Conservation (phyloP, 1,140 invertebrate genomes). For the Ostrea denselamellosa region DNA sequence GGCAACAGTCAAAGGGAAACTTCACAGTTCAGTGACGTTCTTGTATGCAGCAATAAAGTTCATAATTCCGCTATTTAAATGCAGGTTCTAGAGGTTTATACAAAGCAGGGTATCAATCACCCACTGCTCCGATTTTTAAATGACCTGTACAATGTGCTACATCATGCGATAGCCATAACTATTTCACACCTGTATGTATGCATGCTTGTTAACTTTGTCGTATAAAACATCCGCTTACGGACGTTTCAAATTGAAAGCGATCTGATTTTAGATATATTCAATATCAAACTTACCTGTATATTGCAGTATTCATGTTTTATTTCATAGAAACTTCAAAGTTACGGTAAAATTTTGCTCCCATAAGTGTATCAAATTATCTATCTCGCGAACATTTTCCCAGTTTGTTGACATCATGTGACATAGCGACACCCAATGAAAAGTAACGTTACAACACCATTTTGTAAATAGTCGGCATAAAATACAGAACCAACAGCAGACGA, state of each 20-base stretch:
- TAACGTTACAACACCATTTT: slow-evolving; percentile 29
- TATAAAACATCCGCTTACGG: not conserved
- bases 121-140: slow-evolving; percentile 35
- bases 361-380: slow-evolving; percentile 11
- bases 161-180: slow-evolving; percentile 1
- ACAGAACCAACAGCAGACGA: not conserved
- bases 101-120: slow-evolving; percentile 23
- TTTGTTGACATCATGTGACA: slow-evolving; percentile 68
- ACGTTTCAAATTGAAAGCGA: not conserved
- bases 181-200: not conserved
- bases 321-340: not conserved
- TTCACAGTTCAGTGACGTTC: not conserved
- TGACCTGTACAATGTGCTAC: slow-evolving; percentile 11
- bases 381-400: slow-evolving; percentile 25
- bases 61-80: slow-evolving; percentile 25
- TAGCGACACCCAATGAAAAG: slow-evolving; percentile 63
- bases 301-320: not conserved
- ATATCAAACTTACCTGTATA: slow-evolving; percentile 10
- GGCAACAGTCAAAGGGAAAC: not conserved
- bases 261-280: not conserved
- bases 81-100: slow-evolving; percentile 20
- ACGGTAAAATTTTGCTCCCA: not conserved
- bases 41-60: not conserved
- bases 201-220: not conserved
- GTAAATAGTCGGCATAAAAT: slow-evolving; percentile 30